These are phyloP conservation scores for Drosophila mojavensis DNA, from an alignment of 1,140 invertebrate genomes.

Conservation along the genomic window DNA sequence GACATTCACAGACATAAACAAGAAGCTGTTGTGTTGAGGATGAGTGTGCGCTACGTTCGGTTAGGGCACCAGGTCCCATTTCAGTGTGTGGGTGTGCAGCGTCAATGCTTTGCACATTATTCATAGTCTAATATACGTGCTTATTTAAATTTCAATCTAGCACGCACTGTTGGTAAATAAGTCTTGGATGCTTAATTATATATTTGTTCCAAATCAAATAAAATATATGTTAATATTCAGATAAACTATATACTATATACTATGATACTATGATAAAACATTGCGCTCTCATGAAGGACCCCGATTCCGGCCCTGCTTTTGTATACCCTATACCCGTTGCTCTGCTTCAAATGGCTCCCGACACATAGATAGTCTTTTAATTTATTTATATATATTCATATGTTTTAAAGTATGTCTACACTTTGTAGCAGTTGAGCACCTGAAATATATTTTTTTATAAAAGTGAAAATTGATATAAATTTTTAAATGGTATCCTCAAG, in stretches of 20 bases:
- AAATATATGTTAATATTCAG: no score
- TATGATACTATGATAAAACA: no score
- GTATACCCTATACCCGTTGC: background rate
- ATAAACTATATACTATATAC: no score
- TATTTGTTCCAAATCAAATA: background rate
- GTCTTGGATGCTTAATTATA: no score
- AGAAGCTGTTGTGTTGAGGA: slow-evolving; percentile 24
- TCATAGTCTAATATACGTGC: background rate
- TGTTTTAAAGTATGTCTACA: no score
- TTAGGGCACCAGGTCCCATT: slow-evolving; percentile 15
- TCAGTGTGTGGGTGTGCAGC: slow-evolving; percentile 18
- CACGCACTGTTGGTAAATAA: background rate
- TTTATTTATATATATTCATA: no score
- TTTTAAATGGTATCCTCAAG: background rate
- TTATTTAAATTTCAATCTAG: background rate
- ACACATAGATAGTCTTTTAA: no score
- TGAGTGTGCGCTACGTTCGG: slow-evolving; percentile 14
- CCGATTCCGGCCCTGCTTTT: slow-evolving; percentile 2
- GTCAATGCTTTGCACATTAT: background rate
- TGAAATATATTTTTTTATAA: no score
- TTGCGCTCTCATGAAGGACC: background rate
- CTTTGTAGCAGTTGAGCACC: no score
- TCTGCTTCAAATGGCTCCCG: no score
- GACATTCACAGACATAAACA: slow-evolving; percentile 33
- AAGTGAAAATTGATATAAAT: no score